Percentiles rank a stretch among this genome's conserved stretches.
Evolutionary conservation across 2,888 invertebrate genomes (phyloP).

Genomic region (Euzetes globulus): DNA sequence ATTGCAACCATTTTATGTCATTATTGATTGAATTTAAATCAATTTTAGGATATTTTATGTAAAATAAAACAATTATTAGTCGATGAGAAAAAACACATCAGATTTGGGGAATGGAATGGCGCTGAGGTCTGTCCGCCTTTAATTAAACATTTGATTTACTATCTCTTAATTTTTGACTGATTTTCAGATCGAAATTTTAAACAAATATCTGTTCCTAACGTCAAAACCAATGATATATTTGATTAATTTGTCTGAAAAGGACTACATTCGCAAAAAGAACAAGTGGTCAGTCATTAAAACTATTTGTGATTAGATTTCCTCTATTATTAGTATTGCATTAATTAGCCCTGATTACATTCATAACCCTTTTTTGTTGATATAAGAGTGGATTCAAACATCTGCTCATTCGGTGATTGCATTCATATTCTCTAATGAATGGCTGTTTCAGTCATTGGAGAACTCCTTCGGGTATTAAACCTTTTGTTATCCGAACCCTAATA

Average conservation of each 20-base stretch:
- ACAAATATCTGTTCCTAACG: slow-evolving; percentile 91
- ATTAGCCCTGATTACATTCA: not conserved
- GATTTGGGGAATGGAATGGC: slow-evolving; percentile 85
- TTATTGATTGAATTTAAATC: no score
- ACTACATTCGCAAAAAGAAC: slow-evolving; percentile 96
- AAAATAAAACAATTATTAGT: slow-evolving; percentile 75
- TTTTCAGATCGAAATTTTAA: slow-evolving; percentile 84
- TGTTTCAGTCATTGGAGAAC: slow-evolving; percentile 9
- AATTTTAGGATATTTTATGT: slow-evolving; percentile 69
- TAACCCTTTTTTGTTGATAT: not conserved
- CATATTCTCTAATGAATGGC: not conserved
- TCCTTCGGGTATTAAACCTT: slow-evolving; percentile 21
- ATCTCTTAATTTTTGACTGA: slow-evolving; percentile 27
- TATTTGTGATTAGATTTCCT: not conserved
- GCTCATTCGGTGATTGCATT: slow-evolving; percentile 6
- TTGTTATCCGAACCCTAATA: slow-evolving; percentile 12
- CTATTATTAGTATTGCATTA: not conserved
- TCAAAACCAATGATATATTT: slow-evolving; percentile 96
- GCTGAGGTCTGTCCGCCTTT: slow-evolving; percentile 69
- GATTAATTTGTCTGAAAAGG: slow-evolving; percentile 93
- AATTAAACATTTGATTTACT: not conserved
- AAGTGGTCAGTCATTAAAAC: slow-evolving; percentile 63
- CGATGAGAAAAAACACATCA: slow-evolving; percentile 84
- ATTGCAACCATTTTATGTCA: not conserved
- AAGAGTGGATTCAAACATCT: not conserved